Base-by-base conservation (phyloP, 1,140 invertebrate species). In the Nomia melanderi region DNA sequence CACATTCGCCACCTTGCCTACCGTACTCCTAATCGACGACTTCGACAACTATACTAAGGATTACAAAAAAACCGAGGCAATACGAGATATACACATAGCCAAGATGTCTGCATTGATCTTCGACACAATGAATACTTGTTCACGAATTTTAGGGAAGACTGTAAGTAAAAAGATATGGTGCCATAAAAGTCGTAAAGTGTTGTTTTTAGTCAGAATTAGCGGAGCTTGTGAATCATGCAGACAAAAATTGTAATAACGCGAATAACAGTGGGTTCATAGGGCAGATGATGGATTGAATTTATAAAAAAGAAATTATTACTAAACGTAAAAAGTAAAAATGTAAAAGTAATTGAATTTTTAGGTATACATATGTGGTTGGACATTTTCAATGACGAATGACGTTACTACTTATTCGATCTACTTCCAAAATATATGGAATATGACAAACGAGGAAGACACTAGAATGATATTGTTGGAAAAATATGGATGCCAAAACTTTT, bases 21-120 rank as follows among this genome's bases (percentile, higher is more conserved):
- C 86, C 1, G 81, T 91, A 4, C 36, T 92, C 3, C 25, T 92
- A 29, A 85, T 92, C 20, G 91, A 92, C 9, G 75, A 90, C 36
- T 71, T 92, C 0, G 89, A 92, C 41, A 33, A 84, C 47, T 92
- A 91, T 47, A 74, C 85, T 11, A 44, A 67, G 8, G 70, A 79
- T 33, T n/a, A 71, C 4, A 50, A 66, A 44, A 25, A 39, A n/a
- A 29, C 66, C 1, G 81, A 75, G 11, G 71, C 85, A n/a, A 65
- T 79, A n/a, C 39, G n/a, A n/a, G 78, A 86, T 12, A 23, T 79
- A 7, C 87, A 85, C 36, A 77, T 83, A 0, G 88, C 90, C 7
- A 88, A 72, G 77, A 69, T 82, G 4, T 92, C 87, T 33, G 74
- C 88, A 0, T 0, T 86, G 14, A 79, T 91, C 57, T 39, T 88